A percentile compares a stretch with the other conserved stretches of the same genome.
These are phyloP conservation scores for Drepanosiphum platanoidis DNA, from an alignment of 2,888 invertebrate genomes.

Conservation along the genomic window DNA sequence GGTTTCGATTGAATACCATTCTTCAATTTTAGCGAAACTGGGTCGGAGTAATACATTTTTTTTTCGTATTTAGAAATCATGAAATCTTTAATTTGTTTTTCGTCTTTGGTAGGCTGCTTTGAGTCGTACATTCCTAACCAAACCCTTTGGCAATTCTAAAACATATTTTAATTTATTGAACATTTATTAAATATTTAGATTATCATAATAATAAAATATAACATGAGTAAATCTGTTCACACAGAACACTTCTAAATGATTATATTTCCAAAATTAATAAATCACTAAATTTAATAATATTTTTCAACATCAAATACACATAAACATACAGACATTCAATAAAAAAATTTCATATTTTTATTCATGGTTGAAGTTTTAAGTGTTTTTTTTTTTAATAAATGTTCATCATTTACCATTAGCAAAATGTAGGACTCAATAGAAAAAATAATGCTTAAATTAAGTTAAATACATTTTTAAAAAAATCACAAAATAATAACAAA, in stretches of 20 bases:
- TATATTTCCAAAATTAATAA: too few species aligned
- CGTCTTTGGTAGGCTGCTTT: conserved; percentile 78
- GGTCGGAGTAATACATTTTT: conserved; percentile 78
- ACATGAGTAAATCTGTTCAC: neutral
- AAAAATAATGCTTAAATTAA: too few species aligned
- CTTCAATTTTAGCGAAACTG: conserved; percentile 74
- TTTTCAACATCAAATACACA: neutral
- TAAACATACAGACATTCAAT: too few species aligned
- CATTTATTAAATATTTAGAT: neutral
- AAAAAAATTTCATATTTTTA: too few species aligned
- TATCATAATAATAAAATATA: neutral
- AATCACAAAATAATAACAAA: too few species aligned
- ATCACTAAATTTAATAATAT: neutral
- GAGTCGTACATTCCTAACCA: conserved; percentile 91
- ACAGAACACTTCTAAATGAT: too few species aligned
- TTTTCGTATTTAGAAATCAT: conserved; percentile 96
- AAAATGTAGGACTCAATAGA: too few species aligned
- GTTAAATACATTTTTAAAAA: too few species aligned
- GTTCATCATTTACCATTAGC: too few species aligned
- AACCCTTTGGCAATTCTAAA: conserved; percentile 83
- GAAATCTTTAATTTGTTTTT: conserved; percentile 89
- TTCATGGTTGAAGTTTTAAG: too few species aligned
- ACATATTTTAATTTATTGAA: conserved; percentile 54
- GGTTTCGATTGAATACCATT: conserved; percentile 36
- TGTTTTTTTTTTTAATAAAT: too few species aligned